These are phyloP conservation scores for Nomada ferruginata DNA, from an alignment of 2,888 invertebrate species.

Conservation along the genomic window DNA sequence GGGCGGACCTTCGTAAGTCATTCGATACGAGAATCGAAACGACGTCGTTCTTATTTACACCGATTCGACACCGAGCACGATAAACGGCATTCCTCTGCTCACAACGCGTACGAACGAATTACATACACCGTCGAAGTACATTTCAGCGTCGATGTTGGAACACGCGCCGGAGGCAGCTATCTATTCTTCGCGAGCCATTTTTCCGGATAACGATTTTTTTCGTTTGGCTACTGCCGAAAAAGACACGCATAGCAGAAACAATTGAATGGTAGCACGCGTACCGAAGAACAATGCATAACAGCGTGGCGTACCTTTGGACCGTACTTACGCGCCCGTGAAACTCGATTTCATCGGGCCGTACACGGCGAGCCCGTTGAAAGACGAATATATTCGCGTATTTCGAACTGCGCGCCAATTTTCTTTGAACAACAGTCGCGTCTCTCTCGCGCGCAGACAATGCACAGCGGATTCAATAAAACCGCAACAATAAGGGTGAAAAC, in stretches of 20 bases:
- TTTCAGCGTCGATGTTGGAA: not conserved
- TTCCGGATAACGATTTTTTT: slow-evolving; percentile 48
- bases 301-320: slow-evolving; percentile 56
- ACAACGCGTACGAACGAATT: not conserved
- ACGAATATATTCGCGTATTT: slow-evolving; percentile 64
- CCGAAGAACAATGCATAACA: slow-evolving; percentile 24
- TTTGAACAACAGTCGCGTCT: slow-evolving; percentile 76
- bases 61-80: not conserved
- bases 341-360: slow-evolving; percentile 58
- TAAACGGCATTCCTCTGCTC: too few relatives aligned
- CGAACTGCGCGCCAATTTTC: slow-evolving; percentile 76
- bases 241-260: too few relatives aligned
- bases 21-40: slow-evolving; percentile 11
- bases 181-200: slow-evolving; percentile 26
- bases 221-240: slow-evolving; percentile 36
- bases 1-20: not conserved
- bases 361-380: slow-evolving; percentile 52
- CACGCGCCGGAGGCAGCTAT: not conserved
- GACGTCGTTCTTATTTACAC: slow-evolving; percentile 20
- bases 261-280: not conserved
- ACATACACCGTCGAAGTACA: not conserved
- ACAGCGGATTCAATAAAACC: slow-evolving; percentile 83
- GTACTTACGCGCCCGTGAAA: slow-evolving; percentile 68
- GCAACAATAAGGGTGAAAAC: slow-evolving; percentile 82
- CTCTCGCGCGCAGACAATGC: slow-evolving; percentile 80